Evolutionary conservation across 2,888 invertebrate species (phyloP).

Genomic region (Leptinotarsa juncta): DNA sequence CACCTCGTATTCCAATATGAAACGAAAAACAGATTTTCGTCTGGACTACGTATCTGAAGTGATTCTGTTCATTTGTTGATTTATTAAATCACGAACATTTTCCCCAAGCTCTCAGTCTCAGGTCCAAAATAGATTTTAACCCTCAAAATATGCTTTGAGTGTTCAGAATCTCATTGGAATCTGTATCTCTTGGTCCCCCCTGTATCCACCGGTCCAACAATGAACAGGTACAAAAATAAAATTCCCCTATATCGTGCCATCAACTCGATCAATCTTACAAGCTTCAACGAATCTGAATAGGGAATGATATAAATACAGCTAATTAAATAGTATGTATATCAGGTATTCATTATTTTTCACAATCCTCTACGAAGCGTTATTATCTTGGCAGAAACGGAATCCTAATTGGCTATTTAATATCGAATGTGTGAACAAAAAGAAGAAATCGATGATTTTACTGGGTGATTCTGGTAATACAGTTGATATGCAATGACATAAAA

Average conservation of each 20-base stretch:
- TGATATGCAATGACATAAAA: no score
- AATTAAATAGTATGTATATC: slow-evolving; percentile 31
- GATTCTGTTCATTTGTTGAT: no score
- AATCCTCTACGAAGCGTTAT: slow-evolving; percentile 22
- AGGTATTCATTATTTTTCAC: slow-evolving; percentile 28
- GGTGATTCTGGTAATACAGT: not conserved
- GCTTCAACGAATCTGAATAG: slow-evolving; percentile 27
- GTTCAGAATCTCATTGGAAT: no score
- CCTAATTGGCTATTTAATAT: slow-evolving; percentile 31
- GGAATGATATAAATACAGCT: slow-evolving; percentile 26
- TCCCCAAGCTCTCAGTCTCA: no score
- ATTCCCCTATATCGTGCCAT: slow-evolving; percentile 15
- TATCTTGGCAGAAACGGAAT: slow-evolving; percentile 30
- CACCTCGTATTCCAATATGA: no score
- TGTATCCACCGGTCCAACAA: not conserved
- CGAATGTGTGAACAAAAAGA: slow-evolving; percentile 24
- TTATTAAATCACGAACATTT: no score
- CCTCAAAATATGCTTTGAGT: no score
- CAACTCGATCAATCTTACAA: slow-evolving; percentile 26
- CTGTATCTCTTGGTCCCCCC: not conserved
- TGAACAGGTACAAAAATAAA: slow-evolving; percentile 5
- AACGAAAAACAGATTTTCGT: no score
- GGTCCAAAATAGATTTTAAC: no score
- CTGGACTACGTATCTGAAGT: no score
- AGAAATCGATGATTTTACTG: not conserved